Evolutionary conservation across 2,113 vertebrate genomes (phyloP).

Genomic region (Sclerurus mexicanus): DNA sequence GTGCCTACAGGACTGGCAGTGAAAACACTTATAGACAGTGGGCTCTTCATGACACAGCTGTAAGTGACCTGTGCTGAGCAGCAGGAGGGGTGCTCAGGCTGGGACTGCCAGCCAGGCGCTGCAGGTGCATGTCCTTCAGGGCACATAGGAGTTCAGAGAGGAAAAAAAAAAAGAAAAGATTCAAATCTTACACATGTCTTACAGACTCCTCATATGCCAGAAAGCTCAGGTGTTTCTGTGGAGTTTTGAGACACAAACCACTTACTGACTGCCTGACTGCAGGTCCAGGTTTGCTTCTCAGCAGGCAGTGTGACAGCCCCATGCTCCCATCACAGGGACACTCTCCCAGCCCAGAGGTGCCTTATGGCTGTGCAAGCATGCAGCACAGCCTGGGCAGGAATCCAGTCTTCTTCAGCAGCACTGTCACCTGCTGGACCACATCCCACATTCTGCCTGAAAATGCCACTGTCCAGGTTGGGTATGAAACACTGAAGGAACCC

Average conservation of each 20-base stretch:
- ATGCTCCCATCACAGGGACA: fast-evolving
- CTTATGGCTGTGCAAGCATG: fast-evolving
- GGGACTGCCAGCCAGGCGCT: neutral
- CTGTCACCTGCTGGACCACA: neutral
- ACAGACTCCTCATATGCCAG: neutral
- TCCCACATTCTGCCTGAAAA: neutral
- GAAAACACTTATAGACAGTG: neutral
- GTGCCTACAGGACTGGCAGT: neutral
- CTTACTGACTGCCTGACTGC: neutral
- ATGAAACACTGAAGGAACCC: neutral
- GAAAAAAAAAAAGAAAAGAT: fast-evolving
- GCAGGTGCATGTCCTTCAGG: neutral
- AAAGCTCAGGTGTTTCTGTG: neutral
- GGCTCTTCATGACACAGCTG: neutral
- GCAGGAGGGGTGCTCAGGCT: neutral
- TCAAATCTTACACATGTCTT: neutral
- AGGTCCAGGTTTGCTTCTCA: neutral
- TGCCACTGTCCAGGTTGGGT: neutral
- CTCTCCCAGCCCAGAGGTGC: neutral
- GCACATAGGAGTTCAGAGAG: fast-evolving
- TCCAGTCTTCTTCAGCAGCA: neutral
- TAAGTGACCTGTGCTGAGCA: neutral
- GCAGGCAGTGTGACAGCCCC: neutral
- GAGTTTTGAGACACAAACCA: neutral
- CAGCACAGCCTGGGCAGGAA: neutral